Evolutionary conservation across 2,888 invertebrate genomes (phyloP).

Genomic region (Bruchidius siliquastri): DNA sequence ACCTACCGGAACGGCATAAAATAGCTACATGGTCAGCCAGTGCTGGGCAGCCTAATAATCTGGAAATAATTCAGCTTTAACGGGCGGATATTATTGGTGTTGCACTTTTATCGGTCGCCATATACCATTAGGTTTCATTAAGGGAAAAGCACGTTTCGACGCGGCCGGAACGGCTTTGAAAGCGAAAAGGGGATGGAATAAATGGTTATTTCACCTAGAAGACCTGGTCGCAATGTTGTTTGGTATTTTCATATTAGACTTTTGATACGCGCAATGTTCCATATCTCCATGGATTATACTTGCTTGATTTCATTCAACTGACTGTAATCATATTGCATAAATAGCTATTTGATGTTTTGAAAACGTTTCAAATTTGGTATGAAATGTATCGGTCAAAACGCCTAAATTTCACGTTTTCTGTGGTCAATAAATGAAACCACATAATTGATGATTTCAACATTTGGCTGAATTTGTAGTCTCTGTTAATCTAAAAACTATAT

Average conservation of each 20-base stretch:
- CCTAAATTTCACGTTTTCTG: no score
- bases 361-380: no score
- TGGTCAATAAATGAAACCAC: no score
- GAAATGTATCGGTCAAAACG: no score
- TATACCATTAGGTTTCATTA: constrained; percentile 9
- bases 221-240: neutral
- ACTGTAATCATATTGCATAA: no score
- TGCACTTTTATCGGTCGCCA: constrained; percentile 9
- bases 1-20: neutral
- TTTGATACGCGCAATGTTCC: no score
- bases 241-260: neutral
- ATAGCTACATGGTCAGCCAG: neutral
- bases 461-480: no score
- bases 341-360: no score
- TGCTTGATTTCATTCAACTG: no score
- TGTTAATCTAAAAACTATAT: no score
- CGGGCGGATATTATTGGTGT: constrained; percentile 7
- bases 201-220: neutral
- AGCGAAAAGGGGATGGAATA: neutral
- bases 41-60: neutral
- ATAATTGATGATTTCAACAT: no score
- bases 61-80: neutral
- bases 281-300: no score
- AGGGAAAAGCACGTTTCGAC: constrained; percentile 4
- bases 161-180: neutral